Evolutionary conservation across 30 jellyfish, hydroid and myxozoan genomes (phyloP), one percentile per base, ranked within the genome.

Genomic region (Clytia hemisphaerica): DNA sequence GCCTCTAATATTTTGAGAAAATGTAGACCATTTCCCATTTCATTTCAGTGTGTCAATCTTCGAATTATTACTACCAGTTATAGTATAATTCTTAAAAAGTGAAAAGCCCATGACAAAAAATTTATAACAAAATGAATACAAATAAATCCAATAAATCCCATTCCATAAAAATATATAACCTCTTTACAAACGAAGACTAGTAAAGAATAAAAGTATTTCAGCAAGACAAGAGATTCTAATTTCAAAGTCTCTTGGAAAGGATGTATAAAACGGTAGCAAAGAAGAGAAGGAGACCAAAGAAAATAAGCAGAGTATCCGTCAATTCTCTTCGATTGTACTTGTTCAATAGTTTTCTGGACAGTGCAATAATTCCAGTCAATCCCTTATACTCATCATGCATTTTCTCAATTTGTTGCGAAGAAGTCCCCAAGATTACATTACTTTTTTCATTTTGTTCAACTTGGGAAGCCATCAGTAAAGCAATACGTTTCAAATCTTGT

Each of bases 351-450:
- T 88, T 88, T 44, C 88, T 62, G 34, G 95, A 80, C 71, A 75
- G 73, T 37, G 63, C 78, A 58, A 88, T 82, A 45, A 88, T 61
- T 30, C 94, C 97, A n/a, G 94, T 75, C 76, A 88, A 65, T 14
- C 95, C 94, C 59, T 80, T 80, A 21, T 47, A 85, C 49, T 88
- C 97, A 27, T 88, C 94, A 5, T 88, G 94, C n/a, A 94, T 88
- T 65, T 88, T 92, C 32, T 47, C 42, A 31, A 88, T 58, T 37
- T 65, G 61, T 37, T 75, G 58, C 38, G 97, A 88, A 4, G 97
- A 88, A 2, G 71, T 81, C 74, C 72, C 88, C 7, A 88, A 73
- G 16, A 58, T 79, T 28, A 58, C 67, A 53, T 92, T 75, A 53
- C 94, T 88, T 57, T 80, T 94, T 47, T 69, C 69, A 19, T 88